These are phyloP conservation scores for Neolamprologus kungweensis DNA, from an alignment of 2,113 vertebrate genomes.

Conservation along the genomic window DNA sequence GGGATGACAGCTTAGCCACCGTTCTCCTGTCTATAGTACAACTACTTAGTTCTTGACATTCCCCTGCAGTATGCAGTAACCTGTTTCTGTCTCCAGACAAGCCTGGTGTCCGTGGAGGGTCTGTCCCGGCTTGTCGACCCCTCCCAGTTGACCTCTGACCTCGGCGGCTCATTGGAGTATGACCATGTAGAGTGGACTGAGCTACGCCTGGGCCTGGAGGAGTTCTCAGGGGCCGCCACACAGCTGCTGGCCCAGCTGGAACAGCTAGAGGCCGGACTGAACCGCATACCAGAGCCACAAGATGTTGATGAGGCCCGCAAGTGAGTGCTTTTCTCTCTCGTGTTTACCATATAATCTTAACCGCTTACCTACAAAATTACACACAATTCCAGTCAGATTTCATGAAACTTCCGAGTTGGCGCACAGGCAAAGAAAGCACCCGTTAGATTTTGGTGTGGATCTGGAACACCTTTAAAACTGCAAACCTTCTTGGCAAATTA, in stretches of 20 bases:
- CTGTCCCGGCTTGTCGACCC: slow-evolving; percentile 93
- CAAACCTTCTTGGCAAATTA: not conserved
- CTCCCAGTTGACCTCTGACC: slow-evolving; percentile 92
- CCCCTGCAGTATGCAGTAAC: not conserved
- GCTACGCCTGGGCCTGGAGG: slow-evolving; percentile 90
- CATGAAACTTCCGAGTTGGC: not conserved
- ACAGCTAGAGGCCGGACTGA: slow-evolving; percentile 91
- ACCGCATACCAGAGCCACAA: slow-evolving; percentile 83
- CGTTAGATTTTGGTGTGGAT: not conserved
- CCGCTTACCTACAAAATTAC: not conserved
- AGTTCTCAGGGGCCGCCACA: slow-evolving; percentile 89
- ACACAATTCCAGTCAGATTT: not conserved
- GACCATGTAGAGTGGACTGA: slow-evolving; percentile 98
- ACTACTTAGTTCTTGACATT: not conserved
- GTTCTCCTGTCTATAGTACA: not conserved
- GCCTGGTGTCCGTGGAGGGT: slow-evolving; percentile 96
- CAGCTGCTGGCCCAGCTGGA: slow-evolving; percentile 92
- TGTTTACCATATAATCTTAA: not conserved
- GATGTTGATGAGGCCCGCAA: slow-evolving; percentile 89
- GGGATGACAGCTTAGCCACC: not conserved
- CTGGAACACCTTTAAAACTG: not conserved
- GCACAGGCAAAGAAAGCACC: not conserved
- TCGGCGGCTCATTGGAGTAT: slow-evolving; percentile 95
- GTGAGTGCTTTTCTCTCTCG: not conserved
- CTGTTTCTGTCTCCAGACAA: slow-evolving; percentile 74